These are phyloP conservation scores for Takifugu bimaculatus DNA, from an alignment of 2,113 vertebrate genomes.

Conservation along the genomic window DNA sequence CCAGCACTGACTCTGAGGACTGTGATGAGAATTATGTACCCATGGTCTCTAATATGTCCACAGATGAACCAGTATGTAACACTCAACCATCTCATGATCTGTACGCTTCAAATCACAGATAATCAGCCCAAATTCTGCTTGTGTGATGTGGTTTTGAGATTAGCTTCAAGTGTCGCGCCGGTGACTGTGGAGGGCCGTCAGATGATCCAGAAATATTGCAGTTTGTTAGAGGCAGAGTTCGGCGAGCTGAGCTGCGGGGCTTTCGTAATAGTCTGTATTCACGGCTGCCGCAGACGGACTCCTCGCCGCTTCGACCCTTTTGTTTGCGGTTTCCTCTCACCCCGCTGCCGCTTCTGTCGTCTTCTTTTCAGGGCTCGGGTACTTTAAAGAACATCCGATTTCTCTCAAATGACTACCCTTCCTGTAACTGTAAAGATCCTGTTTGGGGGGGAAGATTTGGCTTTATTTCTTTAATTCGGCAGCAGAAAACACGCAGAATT, in stretches of 20 bases:
- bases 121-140: constrained; percentile 6
- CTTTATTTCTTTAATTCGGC: background rate
- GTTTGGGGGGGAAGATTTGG: background rate
- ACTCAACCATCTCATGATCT: constrained; percentile 62
- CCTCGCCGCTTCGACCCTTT: constrained; percentile 53
- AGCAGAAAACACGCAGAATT: background rate
- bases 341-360: constrained; percentile 21
- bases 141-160: background rate
- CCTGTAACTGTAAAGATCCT: constrained; percentile 22
- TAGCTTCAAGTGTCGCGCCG: background rate
- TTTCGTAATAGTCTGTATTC: constrained; percentile 11
- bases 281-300: constrained; percentile 67
- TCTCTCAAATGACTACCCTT: constrained; percentile 12
- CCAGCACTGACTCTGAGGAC: constrained; percentile 97
- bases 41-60: constrained; percentile 90
- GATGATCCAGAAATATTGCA: background rate
- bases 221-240: constrained; percentile 4
- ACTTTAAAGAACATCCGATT: constrained; percentile 3
- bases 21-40: constrained; percentile 95
- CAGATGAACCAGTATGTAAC: constrained; percentile 93
- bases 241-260: constrained; percentile 3
- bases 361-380: constrained; percentile 31
- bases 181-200: constrained; percentile 1
- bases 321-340: constrained; percentile 48
- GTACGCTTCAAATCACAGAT: constrained; percentile 27